Evolutionary conservation across 2,113 vertebrate genomes (phyloP), one percentile per base, ranked within the genome.

Genomic region (Myotis davidii): DNA sequence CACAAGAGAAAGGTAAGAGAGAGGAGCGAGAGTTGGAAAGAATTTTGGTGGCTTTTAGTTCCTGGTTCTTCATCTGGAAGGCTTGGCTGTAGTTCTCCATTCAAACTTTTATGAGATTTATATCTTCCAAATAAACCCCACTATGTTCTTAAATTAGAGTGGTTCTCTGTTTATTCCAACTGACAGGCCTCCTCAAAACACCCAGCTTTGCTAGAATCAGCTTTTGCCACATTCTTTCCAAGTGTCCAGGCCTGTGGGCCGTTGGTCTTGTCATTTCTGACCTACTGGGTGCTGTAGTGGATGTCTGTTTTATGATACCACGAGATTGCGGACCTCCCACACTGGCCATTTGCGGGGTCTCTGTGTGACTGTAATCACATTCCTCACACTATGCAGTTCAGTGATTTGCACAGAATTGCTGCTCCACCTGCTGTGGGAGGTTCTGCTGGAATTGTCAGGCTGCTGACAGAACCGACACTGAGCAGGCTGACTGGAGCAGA

Each of bases 41-140:
- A 54, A 25, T 67, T 83, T 48, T 10, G 23, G 32, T 89, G 87
- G 87, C 5, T 37, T 88, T 85, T 29, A 39, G 65, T 50, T 70
- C 11, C 50, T 54, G 2, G 59, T 81, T 87, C 23, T 89, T 76
- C 25, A 12, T 65, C 11, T 72, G 50, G 65, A n/a, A 76, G 39
- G 39, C 20, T 56, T 88, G 32, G 20, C 50, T 59, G 3, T 83
- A 79, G 37, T 90, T 89, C 88, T 61, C 52, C 48, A 84, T 54
- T 32, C 17, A 91, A 67, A 20, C 25, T 69, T 95, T 94, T 87
- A 37, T 79, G 85, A 95, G n/a, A 92, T 92, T 90, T 82, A 67
- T n/a, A 52, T 50, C 11, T 29, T 93, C 16, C 78, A 95, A 90
- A 87, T 29, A 95, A 94, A 94, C 61, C 13, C 27, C n/a, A 87